Evolutionary conservation across 2,797 vertebrate species (phyloP).

Genomic region (Xiphophorus birchmanni): DNA sequence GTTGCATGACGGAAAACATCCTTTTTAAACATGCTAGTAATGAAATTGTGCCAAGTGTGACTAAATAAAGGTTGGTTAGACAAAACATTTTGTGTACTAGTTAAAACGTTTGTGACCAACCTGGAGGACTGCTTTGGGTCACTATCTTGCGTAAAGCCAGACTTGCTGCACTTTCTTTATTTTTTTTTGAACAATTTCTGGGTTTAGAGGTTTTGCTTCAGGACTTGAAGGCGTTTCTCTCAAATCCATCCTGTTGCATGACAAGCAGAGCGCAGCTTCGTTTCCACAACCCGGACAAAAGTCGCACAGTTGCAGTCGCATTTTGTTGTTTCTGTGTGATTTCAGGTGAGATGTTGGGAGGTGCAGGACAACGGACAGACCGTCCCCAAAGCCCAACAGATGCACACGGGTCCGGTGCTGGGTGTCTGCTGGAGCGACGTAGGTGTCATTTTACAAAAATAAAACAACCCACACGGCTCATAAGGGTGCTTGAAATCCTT

Average conservation of each 20-base stretch:
- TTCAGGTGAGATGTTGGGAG: conserved; percentile 97
- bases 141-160: not conserved
- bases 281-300: not conserved
- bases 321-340: not conserved
- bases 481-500: too few species aligned
- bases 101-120: not conserved
- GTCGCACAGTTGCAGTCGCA: not conserved
- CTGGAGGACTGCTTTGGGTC: not conserved
- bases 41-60: too few species aligned
- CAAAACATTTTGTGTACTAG: too few species aligned
- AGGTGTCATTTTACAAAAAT: conserved; percentile 53
- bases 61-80: too few species aligned
- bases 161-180: not conserved
- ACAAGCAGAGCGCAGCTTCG: not conserved
- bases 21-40: too few species aligned
- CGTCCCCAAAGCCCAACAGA: conserved; percentile 98
- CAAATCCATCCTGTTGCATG: not conserved
- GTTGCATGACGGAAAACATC: too few species aligned
- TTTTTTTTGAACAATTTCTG: not conserved
- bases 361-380: conserved; percentile 98
- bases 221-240: not conserved
- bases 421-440: conserved; percentile 98
- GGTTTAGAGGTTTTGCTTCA: not conserved
- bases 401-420: conserved; percentile 96
- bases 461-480: not conserved